Conservation (phyloP, 2,888 invertebrate genomes). For the Ectemnius lituratus region DNA sequence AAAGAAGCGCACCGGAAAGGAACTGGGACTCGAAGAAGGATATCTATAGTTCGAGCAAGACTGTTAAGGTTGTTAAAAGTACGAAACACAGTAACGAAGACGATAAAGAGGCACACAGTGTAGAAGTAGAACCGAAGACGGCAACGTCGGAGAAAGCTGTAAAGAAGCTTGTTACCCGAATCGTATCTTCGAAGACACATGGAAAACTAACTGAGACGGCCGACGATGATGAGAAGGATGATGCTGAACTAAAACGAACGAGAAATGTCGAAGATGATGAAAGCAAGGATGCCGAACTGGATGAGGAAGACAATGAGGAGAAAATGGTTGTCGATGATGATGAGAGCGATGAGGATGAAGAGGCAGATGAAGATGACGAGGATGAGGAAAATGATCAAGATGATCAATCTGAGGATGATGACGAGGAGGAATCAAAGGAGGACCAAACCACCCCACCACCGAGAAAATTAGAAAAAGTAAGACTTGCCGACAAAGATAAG, state of each 20-base stretch:
- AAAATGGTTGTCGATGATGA: background rate
- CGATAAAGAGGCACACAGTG: conserved; percentile 14
- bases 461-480: conserved; percentile 68
- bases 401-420: conserved; percentile 42
- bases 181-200: conserved; percentile 12
- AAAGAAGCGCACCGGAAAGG: conserved; percentile 40
- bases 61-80: conserved; percentile 5
- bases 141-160: conserved; percentile 3
- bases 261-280: background rate
- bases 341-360: conserved; percentile 30
- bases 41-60: conserved; percentile 3
- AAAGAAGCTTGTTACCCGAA: conserved; percentile 3
- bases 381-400: conserved; percentile 32
- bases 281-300: conserved; percentile 3
- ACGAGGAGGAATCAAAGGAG: conserved; percentile 35
- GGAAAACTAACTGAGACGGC: background rate
- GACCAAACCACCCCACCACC: conserved; percentile 37
- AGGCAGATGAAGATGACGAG: conserved; percentile 8
- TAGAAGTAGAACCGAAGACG: conserved; percentile 10
- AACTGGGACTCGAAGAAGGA: conserved; percentile 5
- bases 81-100: conserved; percentile 25
- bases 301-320: conserved; percentile 15
- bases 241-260: background rate
- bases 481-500: conserved; percentile 68
- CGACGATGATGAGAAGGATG: background rate